Evolutionary conservation across 2,797 vertebrate genomes (phyloP), one percentile per base, ranked within the genome.

Genomic region (Danio albolineatus): DNA sequence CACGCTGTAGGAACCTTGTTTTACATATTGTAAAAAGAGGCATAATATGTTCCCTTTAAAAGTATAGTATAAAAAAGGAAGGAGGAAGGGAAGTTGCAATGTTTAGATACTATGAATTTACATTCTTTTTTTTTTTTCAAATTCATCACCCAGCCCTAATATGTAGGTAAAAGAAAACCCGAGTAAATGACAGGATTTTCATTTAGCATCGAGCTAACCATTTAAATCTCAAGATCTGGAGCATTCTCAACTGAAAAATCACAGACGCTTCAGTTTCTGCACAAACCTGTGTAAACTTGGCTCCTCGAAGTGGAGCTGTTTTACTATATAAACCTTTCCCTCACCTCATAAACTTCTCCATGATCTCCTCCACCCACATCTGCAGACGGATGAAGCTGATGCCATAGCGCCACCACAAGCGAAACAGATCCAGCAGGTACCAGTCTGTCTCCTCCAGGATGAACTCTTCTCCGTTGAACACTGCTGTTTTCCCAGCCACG

Each of bases 261-360:
- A 28, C 21, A 14, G 12, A 36, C 2, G 28, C 21, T 28, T 59
- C 21, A 14, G 12, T 6, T 7, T 14, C 6, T 36, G 56, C 12
- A 7, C 56, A 28, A 56, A 57, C 10, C 51, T 13, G 17, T 56
- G 54, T 17, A 57, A 10, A 17, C 5, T 49, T 49, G 4, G 49
- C 51, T n/a, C 7, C 4, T 1, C 8, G 2, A 1, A 48, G 5
- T n/a, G 4, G 28, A 28, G 3, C 28, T 28, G 3, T 28, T 28
- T 46, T 46, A 7, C 7, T 46, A 1, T 46, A 12, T 39, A 36
- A 9, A 28, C 5, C 14, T 38, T 38, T n/a, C n/a, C 2, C 84
- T 83, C 89, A 97, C 98, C 98, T 97, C 97, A 99, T 98, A 90
- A 99, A 99, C 87, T 99, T 99, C 91, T 99, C 98, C 97, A 99